Evolutionary conservation across 2,113 vertebrate genomes (phyloP).

Genomic region (Clarias macrocephalus): DNA sequence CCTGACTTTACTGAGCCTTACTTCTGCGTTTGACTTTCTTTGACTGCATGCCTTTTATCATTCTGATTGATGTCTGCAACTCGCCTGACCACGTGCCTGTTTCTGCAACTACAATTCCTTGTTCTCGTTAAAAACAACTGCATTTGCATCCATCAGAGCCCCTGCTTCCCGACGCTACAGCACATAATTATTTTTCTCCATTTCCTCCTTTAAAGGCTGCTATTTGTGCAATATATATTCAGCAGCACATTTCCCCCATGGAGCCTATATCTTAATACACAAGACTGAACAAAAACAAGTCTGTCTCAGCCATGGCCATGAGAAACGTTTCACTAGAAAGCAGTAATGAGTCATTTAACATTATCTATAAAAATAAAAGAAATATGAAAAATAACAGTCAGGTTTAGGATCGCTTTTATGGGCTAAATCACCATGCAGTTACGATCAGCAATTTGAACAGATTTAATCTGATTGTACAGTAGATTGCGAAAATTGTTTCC

Average conservation of each 20-base stretch:
- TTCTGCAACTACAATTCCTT: no score
- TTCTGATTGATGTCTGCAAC: no score
- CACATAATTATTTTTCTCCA: background rate
- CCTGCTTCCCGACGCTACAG: background rate
- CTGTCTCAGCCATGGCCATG: background rate
- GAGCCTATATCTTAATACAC: background rate
- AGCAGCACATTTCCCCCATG: constrained; percentile 11
- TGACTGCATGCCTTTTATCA: no score
- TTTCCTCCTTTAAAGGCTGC: background rate
- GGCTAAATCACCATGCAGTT: background rate
- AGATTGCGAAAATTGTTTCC: background rate
- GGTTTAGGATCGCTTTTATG: background rate
- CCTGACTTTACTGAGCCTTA: no score
- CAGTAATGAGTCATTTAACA: background rate
- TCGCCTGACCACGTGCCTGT: no score
- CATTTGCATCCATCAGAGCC: no score
- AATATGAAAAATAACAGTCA: background rate
- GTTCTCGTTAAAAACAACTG: no score
- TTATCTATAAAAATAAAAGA: background rate
- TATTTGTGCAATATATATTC: background rate
- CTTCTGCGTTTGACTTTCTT: no score
- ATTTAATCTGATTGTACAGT: background rate
- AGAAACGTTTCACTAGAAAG: background rate
- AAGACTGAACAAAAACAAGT: background rate
- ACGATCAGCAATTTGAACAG: background rate